A percentile compares a stretch with the other conserved stretches of the same genome.
These are phyloP conservation scores for Halictus ligatus DNA, from an alignment of 2,888 invertebrate species.

Conservation along the genomic window DNA sequence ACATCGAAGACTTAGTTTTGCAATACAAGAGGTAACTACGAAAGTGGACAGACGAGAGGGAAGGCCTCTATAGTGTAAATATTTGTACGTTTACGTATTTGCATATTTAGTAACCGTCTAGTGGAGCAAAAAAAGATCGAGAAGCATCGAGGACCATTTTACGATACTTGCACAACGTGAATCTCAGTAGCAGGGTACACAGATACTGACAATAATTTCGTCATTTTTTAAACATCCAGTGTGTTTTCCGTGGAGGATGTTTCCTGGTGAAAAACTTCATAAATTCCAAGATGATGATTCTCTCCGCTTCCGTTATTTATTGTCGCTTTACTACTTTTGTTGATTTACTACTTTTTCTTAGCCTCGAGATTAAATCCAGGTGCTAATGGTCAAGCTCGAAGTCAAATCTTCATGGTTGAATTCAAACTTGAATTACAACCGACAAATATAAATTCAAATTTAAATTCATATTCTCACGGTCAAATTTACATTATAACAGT, in stretches of 20 bases:
- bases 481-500: neutral
- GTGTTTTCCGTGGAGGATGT: neutral
- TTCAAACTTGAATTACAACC: neutral
- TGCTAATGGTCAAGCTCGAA: neutral
- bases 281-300: neutral
- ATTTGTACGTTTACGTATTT: conserved; percentile 32
- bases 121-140: conserved; percentile 12
- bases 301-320: neutral
- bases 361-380: neutral
- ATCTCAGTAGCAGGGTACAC: conserved; percentile 41
- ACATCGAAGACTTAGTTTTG: neutral
- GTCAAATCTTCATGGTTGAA: neutral
- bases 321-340: neutral
- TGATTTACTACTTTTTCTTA: neutral
- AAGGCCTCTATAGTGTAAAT: neutral
- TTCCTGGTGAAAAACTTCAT: neutral
- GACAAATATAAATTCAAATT: neutral
- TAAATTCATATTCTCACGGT: no score
- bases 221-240: conserved; percentile 26
- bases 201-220: conserved; percentile 43
- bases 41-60: neutral
- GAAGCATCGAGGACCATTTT: conserved; percentile 20
- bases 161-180: conserved; percentile 30
- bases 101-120: conserved; percentile 30
- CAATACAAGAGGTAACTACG: neutral